Base-by-base conservation (phyloP, 2,888 invertebrate genomes). In the Dicyrtomina minuta region DNA sequence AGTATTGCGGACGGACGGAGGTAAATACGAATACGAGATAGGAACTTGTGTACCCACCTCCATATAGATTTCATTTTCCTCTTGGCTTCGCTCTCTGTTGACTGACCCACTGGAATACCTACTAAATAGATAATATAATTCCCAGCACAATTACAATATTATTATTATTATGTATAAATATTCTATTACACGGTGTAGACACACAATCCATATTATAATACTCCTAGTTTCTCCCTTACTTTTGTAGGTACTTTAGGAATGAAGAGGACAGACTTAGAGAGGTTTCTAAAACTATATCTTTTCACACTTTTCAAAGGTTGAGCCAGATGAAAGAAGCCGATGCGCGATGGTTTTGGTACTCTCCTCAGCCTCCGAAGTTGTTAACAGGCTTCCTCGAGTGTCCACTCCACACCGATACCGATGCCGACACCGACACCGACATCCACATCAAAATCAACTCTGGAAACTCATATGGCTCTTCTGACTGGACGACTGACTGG, bases 291-390 rank as follows among this genome's bases (percentile, higher is more conserved):
- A 68, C 67, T 71, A 75, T 71, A 75, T 76, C 75, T 75, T 76
- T 76, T 76, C 76, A 76, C 76, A 76, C 76, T 75, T 76, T 76
- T 72, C 71, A 70, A 66, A 69, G 70, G 70, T 67, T 43, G 43
- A 65, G 20, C 51, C 46, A 74, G 71, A 74, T 72, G 71, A 76
- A 76, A 74, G 73, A 66, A 46, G 71, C 76, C 74, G 74, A 73
- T 74, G 69, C 70, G 74, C 74, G 74, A 73, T 74, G 69, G 67
- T 70, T 72, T 73, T n/a, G n/a, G 72, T 72, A 70, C 62, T 71
- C 59, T 70, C 62, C 73, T 64, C 70, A 71, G 70, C 72, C 71
- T 72, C 72, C 71, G 69, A 73, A 76, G 74, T 72, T 76, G 75
- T 75, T 74, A 75, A 73, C 74, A 74, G 74, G 67, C 72, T 61